These are phyloP conservation scores for Dinocampus coccinellae DNA, from an alignment of 2,888 invertebrate species.

Conservation along the genomic window DNA sequence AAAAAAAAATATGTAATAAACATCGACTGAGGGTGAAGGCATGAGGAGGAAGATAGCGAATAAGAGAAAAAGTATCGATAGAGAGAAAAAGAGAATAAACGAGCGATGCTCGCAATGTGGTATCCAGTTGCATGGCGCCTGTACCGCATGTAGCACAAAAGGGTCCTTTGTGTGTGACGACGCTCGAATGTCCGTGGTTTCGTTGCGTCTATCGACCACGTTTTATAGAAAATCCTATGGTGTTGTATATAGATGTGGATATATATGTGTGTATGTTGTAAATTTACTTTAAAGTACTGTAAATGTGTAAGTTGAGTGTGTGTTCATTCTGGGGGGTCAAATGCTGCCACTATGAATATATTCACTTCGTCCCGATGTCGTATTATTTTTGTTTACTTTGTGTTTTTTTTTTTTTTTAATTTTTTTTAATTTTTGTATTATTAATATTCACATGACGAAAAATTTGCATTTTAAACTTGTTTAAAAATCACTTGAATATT, in stretches of 20 bases:
- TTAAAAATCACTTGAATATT: too few species aligned
- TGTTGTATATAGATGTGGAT: slow-evolving; percentile 34
- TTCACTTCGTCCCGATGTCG: too few species aligned
- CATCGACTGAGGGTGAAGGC: not conserved
- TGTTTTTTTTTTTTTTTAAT: too few species aligned
- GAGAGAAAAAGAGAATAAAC: not conserved
- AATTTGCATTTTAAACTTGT: too few species aligned
- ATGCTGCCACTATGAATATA: too few species aligned
- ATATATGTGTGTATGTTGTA: slow-evolving; percentile 39
- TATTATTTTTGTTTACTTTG: too few species aligned
- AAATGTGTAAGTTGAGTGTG: too few species aligned
- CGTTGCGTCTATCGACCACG: slow-evolving; percentile 41
- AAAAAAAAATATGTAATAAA: not conserved
- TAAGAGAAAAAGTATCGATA: slow-evolving; percentile 23
- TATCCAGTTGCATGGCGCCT: slow-evolving; percentile 63
- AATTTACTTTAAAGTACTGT: too few species aligned
- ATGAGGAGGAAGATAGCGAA: slow-evolving; percentile 2
- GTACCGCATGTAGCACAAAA: slow-evolving; percentile 55
- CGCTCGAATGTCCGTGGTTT: slow-evolving; percentile 38
- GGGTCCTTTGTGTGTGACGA: slow-evolving; percentile 61
- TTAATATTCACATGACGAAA: too few species aligned
- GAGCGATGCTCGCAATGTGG: slow-evolving; percentile 58
- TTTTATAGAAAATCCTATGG: slow-evolving; percentile 57
- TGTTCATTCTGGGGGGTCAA: slow-evolving; percentile 64
- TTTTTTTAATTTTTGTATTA: too few species aligned